Base-by-base conservation (phyloP, 2,888 invertebrate species). In the Himalopsyche japonica region DNA sequence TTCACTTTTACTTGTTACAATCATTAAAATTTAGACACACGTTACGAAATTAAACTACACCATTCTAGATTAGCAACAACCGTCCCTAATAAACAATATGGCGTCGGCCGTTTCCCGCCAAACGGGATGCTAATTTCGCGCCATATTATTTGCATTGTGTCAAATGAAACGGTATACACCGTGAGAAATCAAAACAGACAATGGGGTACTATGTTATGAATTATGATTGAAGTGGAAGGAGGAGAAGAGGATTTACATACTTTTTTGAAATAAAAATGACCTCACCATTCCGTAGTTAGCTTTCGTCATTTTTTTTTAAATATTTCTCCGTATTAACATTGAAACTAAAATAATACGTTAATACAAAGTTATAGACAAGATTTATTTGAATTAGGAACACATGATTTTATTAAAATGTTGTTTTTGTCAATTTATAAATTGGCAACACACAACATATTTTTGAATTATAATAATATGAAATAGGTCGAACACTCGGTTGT, bases 91-190 rank as follows among this genome's bases (percentile, higher is more conserved):
- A 70, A 27, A 70, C 70, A 70, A 70, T 30, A 70, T 70, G 70
- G 70, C 70, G 43, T 12, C 43, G 20, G 70, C 20, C 12, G 70
- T 70, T 70, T 70, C 70, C 70, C 70, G 70, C 70, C 70, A 27
- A 70, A 70, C 70, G 70, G 70, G 70, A 70, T 70, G 70, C 70
- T 70, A 70, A 70, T 70, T 70, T 70, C 70, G 70, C 70, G 70
- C 70, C 70, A 30, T 30, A 27, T 70, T 30, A 70, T 70, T 70
- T 70, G 70, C 70, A 70, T 70, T 70, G 30, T 70, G 70, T 70
- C 70, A 70, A 70, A 70, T 27, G 70, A 70, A 70, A 70, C 70
- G 70, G 70, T 70, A 70, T 27, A 70, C 70, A 70, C 27, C 70
- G 70, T 70, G 70, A 70, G 70, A 70, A 70, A 15, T 1, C 6